phyloP scores from a whole-genome alignment of 1,140 invertebrate genomes.

The Zaprionus taronus region DNA sequence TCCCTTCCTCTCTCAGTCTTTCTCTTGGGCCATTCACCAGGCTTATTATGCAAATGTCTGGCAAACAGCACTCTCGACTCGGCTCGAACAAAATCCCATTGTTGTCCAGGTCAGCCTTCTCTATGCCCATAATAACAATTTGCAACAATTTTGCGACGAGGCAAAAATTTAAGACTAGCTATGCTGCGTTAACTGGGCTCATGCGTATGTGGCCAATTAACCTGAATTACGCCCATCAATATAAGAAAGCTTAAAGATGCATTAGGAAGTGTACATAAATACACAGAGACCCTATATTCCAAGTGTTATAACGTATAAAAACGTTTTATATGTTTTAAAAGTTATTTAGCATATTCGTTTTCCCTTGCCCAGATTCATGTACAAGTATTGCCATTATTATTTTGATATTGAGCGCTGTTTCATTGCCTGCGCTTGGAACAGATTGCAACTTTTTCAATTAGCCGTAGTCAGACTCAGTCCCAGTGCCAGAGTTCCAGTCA shows the following conservation, averaged over 20 bases:
- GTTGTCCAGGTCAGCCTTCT: constrained; percentile 13
- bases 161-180: constrained; percentile 21
- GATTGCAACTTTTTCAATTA: constrained; percentile 79
- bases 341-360: neutral
- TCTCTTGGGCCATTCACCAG: constrained; percentile 56
- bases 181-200: constrained; percentile 2
- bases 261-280: neutral
- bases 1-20: constrained; percentile 32
- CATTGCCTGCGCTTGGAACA: constrained; percentile 41
- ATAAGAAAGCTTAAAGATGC: neutral
- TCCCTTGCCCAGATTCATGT: neutral
- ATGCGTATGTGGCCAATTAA: constrained; percentile 14
- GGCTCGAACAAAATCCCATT: constrained; percentile 63
- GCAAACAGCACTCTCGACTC: constrained; percentile 15
- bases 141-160: constrained; percentile 20
- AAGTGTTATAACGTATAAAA: no score
- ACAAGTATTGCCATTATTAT: neutral
- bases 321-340: neutral
- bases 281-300: no score
- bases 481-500: neutral
- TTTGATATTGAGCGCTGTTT: neutral
- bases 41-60: constrained; percentile 78
- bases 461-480: constrained; percentile 23
- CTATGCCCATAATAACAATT: constrained; percentile 57
- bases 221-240: neutral